Evolutionary conservation across 2,888 invertebrate species (phyloP).

Genomic region (Alloscopus bannaensis): DNA sequence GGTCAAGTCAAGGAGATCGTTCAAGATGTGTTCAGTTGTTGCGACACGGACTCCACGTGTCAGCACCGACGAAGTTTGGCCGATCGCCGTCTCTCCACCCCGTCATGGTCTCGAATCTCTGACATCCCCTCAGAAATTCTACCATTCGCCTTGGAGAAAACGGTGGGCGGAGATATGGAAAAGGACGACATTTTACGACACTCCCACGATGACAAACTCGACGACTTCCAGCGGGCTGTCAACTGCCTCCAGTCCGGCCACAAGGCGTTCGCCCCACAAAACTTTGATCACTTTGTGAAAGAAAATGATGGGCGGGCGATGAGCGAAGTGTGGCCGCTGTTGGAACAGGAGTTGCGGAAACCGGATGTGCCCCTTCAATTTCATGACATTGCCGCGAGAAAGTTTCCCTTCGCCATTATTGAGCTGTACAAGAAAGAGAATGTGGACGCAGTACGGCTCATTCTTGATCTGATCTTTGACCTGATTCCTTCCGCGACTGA

Average conservation of each 20-base stretch:
- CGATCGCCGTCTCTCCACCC: not conserved
- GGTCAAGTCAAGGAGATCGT: slow-evolving; percentile 2
- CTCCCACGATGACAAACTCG: slow-evolving; percentile 61
- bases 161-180: slow-evolving; percentile 28
- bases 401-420: slow-evolving; percentile 40
- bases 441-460: slow-evolving; percentile 25
- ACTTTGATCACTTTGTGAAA: slow-evolving; percentile 46
- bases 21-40: slow-evolving; percentile 51
- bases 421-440: slow-evolving; percentile 48
- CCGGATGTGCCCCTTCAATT: slow-evolving; percentile 10
- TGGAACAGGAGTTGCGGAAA: slow-evolving; percentile 22
- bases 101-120: slow-evolving; percentile 51
- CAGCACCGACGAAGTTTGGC: slow-evolving; percentile 41
- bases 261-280: slow-evolving; percentile 38
- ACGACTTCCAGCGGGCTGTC: slow-evolving; percentile 65
- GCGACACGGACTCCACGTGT: slow-evolving; percentile 27
- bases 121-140: slow-evolving; percentile 62
- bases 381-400: slow-evolving; percentile 39
- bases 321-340: slow-evolving; percentile 43
- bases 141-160: slow-evolving; percentile 61
- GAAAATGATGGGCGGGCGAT: slow-evolving; percentile 37
- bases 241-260: slow-evolving; percentile 58
- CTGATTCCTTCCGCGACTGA: slow-evolving; percentile 17
- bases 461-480: slow-evolving; percentile 24
- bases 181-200: slow-evolving; percentile 35